Conservation (phyloP, 2,797 vertebrate genomes). For the Aeoliscus strigatus region DNA sequence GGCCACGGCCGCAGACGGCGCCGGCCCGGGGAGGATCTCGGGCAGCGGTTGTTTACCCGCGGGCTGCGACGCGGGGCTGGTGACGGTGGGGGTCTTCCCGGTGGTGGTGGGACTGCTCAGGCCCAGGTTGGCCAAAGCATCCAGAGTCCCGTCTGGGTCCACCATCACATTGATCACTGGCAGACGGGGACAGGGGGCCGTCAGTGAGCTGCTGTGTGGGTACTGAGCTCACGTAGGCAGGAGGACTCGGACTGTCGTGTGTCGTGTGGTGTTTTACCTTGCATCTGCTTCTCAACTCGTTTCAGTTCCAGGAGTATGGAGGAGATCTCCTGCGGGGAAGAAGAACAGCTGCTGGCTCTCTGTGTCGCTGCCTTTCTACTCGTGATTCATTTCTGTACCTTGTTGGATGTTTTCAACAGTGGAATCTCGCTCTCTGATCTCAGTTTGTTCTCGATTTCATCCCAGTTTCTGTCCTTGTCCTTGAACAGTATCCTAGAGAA, state of each 20-base stretch:
- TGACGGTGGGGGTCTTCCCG: constrained; percentile 61
- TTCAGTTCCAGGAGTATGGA: constrained; percentile 93
- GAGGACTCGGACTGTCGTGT: no score
- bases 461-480: constrained; percentile 97
- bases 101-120: constrained; percentile 77
- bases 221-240: no score
- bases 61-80: constrained; percentile 67
- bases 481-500: constrained; percentile 92
- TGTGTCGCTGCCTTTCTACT: background rate
- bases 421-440: constrained; percentile 88
- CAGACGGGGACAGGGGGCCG: constrained; percentile 3
- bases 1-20: constrained; percentile 47
- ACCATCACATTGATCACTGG: constrained; percentile 97
- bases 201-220: background rate
- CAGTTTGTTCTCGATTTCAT: constrained; percentile 93
- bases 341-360: background rate
- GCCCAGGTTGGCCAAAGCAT: constrained; percentile 86
- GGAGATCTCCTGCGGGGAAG: constrained; percentile 84
- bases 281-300: constrained; percentile 93
- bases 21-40: constrained; percentile 61
- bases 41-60: constrained; percentile 56
- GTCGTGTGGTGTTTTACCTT: constrained; percentile 79
- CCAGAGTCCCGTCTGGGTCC: constrained; percentile 94
- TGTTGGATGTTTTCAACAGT: constrained; percentile 93
- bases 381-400: constrained; percentile 69